Conservation (phyloP, 2,797 vertebrate genomes). For the Pipistrellus nathusii region DNA sequence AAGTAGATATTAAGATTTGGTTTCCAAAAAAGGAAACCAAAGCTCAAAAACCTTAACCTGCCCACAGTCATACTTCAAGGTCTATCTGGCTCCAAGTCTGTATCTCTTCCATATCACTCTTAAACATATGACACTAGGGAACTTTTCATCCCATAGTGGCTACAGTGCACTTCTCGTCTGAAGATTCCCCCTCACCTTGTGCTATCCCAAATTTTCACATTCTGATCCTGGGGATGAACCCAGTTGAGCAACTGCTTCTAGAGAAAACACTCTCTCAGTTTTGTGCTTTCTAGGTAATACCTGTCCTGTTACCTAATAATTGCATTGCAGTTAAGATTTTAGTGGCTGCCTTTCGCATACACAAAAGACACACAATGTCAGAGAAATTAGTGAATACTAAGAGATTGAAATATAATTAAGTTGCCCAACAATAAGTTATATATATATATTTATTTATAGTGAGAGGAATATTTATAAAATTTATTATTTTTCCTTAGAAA, state of each 20-base stretch:
- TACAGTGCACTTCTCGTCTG: background rate
- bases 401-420: background rate
- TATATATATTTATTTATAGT: too few relatives aligned
- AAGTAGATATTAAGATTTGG: background rate
- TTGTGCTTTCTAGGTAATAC: background rate
- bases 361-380: background rate
- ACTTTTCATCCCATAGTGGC: background rate
- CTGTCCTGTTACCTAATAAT: background rate
- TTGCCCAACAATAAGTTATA: background rate
- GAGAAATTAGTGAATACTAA: background rate
- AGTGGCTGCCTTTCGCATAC: background rate
- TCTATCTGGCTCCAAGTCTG: background rate
- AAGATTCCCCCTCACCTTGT: background rate
- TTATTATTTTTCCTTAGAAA: background rate
- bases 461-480: background rate
- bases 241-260: background rate
- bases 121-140: background rate
- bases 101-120: background rate
- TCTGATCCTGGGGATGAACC: background rate
- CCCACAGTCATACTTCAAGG: background rate
- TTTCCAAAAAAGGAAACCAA: constrained; percentile 25
- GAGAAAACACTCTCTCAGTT: background rate
- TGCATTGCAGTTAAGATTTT: background rate
- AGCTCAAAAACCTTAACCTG: background rate
- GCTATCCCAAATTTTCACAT: background rate